Base-by-base conservation (phyloP, 2,797 vertebrate species). In the Phoeniculus purpureus region DNA sequence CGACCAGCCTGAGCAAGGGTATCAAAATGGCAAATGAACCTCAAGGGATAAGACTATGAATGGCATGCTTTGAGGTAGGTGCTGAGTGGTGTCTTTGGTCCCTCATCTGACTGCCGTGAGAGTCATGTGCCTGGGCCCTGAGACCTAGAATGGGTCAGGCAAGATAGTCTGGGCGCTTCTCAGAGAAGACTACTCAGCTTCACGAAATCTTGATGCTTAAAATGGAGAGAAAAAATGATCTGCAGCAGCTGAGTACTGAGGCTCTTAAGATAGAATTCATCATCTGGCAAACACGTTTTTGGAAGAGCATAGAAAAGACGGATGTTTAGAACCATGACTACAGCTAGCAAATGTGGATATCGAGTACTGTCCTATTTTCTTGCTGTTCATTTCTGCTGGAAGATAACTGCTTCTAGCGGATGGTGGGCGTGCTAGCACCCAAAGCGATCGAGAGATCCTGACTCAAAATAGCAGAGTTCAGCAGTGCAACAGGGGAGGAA, bases 41-140 rank as follows among this genome's bases (percentile, higher is more conserved):
- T 92, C 93, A 95, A 86, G 76, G 90, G 93, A 92, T 93, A 94
- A 68, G 92, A 92, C 62, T 75, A 32, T 94, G 84, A 94, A 91
- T 94, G 89, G 82, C 79, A 78, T 83, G 89, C 87, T 94, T 92
- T 77, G 90, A 91, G 91, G 32, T 7, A 58, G 45, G 73, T 66
- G 84, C 78, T 58, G 72, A 79, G 76, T 61, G 51, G 26, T 81
- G 84, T 45, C 62, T 93, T 68, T 19, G 65, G 76, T 59, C 34
- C 32, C 67, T 90, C 91, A 70, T 85, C 87, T 93, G 93, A 78
- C 79, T 67, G 78, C 83, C 51, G 25, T 32, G 79, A 75, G 66
- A n/a, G 47, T 94, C 90, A 88, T 54, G 74, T 60, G 94, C 61
- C 64, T 54, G 77, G 1, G 15, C 54, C 1, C 4, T 5, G 55